Percentiles rank a stretch among this genome's conserved stretches.
Evolutionary conservation across 2,888 invertebrate species (phyloP).

Genomic region (Gandaritis pyraliata): DNA sequence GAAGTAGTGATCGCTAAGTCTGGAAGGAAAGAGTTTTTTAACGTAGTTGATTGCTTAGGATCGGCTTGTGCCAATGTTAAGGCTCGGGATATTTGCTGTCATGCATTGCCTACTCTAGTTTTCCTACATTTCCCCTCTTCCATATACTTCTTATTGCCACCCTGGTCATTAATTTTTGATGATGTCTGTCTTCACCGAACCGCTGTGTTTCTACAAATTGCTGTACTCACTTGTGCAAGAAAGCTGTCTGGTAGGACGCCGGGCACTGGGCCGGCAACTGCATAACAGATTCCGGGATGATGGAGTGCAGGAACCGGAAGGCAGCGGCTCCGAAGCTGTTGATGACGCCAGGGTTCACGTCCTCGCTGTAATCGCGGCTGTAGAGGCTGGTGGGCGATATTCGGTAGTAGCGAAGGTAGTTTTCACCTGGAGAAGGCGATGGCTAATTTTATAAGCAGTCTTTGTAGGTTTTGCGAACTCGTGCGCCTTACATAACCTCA

Average conservation of each 20-base stretch:
- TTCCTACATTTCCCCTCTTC: too few species aligned
- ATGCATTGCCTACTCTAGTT: too few species aligned
- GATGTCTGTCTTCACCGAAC: too few species aligned
- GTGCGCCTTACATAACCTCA: too few species aligned
- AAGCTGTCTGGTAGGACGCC: conserved; percentile 59
- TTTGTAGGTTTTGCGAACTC: too few species aligned
- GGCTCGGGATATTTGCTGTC: too few species aligned
- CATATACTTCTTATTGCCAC: too few species aligned
- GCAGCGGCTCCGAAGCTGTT: conserved; percentile 89
- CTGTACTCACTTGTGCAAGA: conserved; percentile 61
- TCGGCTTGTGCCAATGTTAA: too few species aligned
- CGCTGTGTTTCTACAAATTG: too few species aligned
- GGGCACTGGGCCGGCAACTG: conserved; percentile 69
- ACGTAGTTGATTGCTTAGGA: too few species aligned
- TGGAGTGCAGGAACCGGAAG: conserved; percentile 88
- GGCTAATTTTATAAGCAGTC: background rate
- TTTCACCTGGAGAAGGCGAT: conserved; percentile 66
- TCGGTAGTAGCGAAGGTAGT: conserved; percentile 85
- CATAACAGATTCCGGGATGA: conserved; percentile 81
- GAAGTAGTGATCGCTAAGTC: conserved; percentile 84
- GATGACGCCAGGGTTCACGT: conserved; percentile 86
- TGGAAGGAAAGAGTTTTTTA: conserved; percentile 45
- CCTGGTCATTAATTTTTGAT: too few species aligned
- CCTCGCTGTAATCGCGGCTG: conserved; percentile 87
- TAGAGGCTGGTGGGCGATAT: conserved; percentile 85